Evolutionary conservation across 1,140 invertebrate species (phyloP).

Genomic region (Oedothorax gibbosus): DNA sequence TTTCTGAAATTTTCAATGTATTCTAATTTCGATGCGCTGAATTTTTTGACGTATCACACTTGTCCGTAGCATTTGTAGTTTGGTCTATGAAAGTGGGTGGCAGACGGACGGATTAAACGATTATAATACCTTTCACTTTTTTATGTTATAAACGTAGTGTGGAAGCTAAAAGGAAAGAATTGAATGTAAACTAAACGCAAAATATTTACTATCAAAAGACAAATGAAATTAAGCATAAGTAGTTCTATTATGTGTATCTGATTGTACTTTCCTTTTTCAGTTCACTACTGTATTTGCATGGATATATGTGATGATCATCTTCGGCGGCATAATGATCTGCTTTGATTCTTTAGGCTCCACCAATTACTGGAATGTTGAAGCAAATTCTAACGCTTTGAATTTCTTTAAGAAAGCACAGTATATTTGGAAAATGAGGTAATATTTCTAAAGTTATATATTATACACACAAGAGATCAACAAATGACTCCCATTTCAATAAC

Average conservation of each 20-base stretch:
- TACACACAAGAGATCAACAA: neutral
- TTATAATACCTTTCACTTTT: too few species aligned
- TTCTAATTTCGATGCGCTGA: too few species aligned
- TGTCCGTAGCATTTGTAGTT: too few species aligned
- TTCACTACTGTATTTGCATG: neutral
- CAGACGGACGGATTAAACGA: too few species aligned
- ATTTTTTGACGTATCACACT: too few species aligned
- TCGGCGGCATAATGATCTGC: neutral
- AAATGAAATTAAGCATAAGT: neutral
- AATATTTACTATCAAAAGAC: neutral
- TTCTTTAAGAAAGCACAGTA: slow-evolving; percentile 42
- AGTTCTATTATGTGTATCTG: neutral
- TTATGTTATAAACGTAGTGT: too few species aligned
- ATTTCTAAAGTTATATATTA: neutral
- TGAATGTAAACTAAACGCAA: neutral
- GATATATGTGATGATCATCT: slow-evolving; percentile 23
- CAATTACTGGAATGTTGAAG: slow-evolving; percentile 40
- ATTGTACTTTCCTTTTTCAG: slow-evolving; percentile 5
- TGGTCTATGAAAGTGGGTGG: too few species aligned
- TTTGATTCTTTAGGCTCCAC: slow-evolving; percentile 42
- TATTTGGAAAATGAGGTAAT: slow-evolving; percentile 24
- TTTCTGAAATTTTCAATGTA: too few species aligned
- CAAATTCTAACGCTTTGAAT: slow-evolving; percentile 28
- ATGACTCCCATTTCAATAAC: neutral
- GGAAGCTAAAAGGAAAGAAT: too few species aligned